Evolutionary conservation across 2,113 vertebrate species (phyloP).

Genomic region (Seriola dumerili): DNA sequence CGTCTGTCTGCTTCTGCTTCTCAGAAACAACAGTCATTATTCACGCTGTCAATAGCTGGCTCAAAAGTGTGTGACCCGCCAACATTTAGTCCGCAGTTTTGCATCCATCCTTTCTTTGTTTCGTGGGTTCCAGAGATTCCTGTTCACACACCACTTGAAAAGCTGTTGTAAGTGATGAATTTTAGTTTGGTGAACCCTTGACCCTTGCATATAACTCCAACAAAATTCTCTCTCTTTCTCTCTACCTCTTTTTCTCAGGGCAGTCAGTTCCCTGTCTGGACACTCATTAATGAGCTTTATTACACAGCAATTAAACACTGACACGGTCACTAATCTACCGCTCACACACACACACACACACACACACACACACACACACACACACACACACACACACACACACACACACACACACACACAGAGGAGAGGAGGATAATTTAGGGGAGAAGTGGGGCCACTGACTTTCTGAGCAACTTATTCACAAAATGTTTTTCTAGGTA

Average conservation of each 20-base stretch:
- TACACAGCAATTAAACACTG: conserved; percentile 45
- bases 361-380: too few species aligned
- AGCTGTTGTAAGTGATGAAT: neutral
- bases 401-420: neutral
- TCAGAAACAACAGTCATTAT: too few species aligned
- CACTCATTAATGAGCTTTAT: conserved; percentile 44
- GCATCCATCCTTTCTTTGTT: neutral
- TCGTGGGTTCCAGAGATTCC: neutral
- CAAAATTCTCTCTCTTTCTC: too few species aligned
- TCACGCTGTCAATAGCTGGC: neutral
- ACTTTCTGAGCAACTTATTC: conserved; percentile 7
- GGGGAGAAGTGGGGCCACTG: neutral
- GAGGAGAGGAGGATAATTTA: neutral
- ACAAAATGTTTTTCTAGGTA: neutral
- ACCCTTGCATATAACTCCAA: neutral
- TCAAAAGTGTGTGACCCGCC: neutral
- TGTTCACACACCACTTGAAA: too few species aligned
- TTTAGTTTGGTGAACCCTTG: neutral
- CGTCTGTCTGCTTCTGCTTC: too few species aligned
- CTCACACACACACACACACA: neutral
- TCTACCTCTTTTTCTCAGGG: too few species aligned
- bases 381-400: too few species aligned
- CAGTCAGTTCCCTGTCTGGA: conserved; percentile 6
- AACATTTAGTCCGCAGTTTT: neutral
- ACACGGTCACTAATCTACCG: neutral